A percentile compares a stretch with the other conserved stretches of the same genome.
These are phyloP conservation scores for Cantharis rustica DNA, from an alignment of 2,888 invertebrate species.

Conservation along the genomic window DNA sequence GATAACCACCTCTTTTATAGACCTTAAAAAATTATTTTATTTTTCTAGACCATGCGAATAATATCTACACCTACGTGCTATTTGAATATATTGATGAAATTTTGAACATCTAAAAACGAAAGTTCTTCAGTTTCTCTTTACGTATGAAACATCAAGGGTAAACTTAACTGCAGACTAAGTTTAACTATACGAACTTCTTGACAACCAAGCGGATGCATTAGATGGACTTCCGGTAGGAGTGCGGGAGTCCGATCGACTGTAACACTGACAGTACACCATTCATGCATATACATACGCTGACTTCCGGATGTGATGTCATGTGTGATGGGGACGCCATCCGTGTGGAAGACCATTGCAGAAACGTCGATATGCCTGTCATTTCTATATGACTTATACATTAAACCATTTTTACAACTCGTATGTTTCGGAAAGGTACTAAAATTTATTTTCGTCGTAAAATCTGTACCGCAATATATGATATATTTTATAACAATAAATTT, in stretches of 20 bases:
- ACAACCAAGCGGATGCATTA: constrained; percentile 61
- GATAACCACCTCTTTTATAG: constrained; percentile 32
- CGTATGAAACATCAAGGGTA: background rate
- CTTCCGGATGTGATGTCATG: constrained; percentile 52
- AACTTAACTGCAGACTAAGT: constrained; percentile 10
- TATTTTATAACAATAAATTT: background rate
- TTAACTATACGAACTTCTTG: constrained; percentile 34
- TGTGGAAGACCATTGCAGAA: constrained; percentile 48
- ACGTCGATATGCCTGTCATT: constrained; percentile 47
- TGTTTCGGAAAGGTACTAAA: background rate
- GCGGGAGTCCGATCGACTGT: constrained; percentile 55
- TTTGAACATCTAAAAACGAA: background rate
- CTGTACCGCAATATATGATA: background rate
- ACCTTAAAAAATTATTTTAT: background rate
- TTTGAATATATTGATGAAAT: too few species aligned
- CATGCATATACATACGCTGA: constrained; percentile 53
- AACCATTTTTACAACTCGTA: background rate
- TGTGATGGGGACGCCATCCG: constrained; percentile 52
- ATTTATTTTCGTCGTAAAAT: background rate
- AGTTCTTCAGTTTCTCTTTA: background rate
- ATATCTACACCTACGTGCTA: too few species aligned
- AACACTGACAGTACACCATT: constrained; percentile 52
- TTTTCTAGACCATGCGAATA: background rate
- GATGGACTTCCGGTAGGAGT: constrained; percentile 63
- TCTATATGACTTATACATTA: constrained; percentile 21